These are phyloP conservation scores for Nasua narica DNA, from an alignment of 2,797 vertebrate genomes.

Conservation along the genomic window DNA sequence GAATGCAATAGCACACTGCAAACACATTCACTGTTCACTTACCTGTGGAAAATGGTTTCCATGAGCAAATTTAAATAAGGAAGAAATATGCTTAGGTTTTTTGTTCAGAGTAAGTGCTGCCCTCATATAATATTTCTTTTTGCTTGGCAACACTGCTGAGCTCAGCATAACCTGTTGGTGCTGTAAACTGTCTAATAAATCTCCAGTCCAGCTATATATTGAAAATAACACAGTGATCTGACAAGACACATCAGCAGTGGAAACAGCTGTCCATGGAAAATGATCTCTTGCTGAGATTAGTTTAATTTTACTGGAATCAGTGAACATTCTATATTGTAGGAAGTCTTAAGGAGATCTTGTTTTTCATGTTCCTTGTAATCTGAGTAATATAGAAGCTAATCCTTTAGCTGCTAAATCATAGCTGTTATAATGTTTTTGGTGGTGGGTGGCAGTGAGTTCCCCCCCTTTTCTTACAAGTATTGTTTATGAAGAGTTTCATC, in stretches of 20 bases:
- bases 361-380: slow-evolving; percentile 21
- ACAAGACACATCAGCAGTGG: slow-evolving; percentile 17
- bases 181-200: slow-evolving; percentile 25
- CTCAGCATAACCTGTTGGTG: slow-evolving; percentile 41
- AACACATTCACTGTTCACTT: slow-evolving; percentile 40
- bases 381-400: background rate
- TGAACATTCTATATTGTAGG: background rate
- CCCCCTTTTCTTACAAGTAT: background rate
- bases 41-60: slow-evolving; percentile 50
- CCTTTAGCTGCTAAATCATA: slow-evolving; percentile 24
- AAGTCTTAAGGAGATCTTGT: slow-evolving; percentile 2
- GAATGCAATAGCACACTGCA: slow-evolving; percentile 32
- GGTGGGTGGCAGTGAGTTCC: background rate
- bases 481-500: background rate
- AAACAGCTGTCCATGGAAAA: background rate
- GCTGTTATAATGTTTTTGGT: background rate
- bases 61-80: slow-evolving; percentile 58
- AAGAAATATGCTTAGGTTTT: slow-evolving; percentile 50
- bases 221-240: background rate
- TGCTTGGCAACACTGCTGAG: slow-evolving; percentile 36
- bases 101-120: slow-evolving; percentile 11
- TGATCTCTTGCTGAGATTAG: slow-evolving; percentile 19
- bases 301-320: slow-evolving; percentile 38
- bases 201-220: background rate
- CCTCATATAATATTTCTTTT: slow-evolving; percentile 39